Percentiles rank a stretch among this genome's conserved stretches.
phyloP scores from a whole-genome alignment of 2,113 vertebrate species.

The Aplodontia rufa region DNA sequence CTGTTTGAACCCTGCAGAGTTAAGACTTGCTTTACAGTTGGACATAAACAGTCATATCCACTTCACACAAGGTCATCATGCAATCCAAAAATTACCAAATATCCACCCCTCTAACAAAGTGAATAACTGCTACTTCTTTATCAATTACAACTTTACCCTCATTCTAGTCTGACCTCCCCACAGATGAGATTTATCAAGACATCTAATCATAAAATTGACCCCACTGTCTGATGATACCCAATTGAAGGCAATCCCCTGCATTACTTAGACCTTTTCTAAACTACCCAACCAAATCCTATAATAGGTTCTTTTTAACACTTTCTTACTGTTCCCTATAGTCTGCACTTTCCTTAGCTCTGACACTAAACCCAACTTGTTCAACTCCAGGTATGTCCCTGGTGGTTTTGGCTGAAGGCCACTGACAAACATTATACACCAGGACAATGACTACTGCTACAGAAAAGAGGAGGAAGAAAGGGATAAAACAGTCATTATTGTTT shows the following conservation, averaged over 20 bases:
- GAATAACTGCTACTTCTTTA: not conserved
- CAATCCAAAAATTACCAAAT: not conserved
- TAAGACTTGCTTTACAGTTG: not conserved
- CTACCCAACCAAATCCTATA: not conserved
- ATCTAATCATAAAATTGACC: not conserved
- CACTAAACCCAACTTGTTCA: not conserved
- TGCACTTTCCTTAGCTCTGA: not conserved
- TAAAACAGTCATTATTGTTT: not conserved
- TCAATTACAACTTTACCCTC: not conserved
- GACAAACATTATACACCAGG: not conserved
- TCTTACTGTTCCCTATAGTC: not conserved
- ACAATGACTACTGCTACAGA: not conserved
- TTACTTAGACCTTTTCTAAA: not conserved
- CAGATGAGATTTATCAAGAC: not conserved
- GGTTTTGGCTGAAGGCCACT: not conserved
- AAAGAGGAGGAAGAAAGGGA: not conserved
- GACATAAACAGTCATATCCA: not conserved
- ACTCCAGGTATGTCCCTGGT: not conserved
- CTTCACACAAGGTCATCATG: not conserved
- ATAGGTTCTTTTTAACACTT: not conserved
- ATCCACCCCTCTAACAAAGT: not conserved
- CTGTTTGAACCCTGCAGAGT: not conserved
- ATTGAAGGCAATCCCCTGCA: not conserved
- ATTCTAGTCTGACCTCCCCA: not conserved
- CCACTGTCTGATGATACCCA: not conserved